A percentile compares a stretch with the other conserved stretches of the same genome.
phyloP scores from a whole-genome alignment of 1,140 invertebrate genomes.

The Nasonia vitripennis region DNA sequence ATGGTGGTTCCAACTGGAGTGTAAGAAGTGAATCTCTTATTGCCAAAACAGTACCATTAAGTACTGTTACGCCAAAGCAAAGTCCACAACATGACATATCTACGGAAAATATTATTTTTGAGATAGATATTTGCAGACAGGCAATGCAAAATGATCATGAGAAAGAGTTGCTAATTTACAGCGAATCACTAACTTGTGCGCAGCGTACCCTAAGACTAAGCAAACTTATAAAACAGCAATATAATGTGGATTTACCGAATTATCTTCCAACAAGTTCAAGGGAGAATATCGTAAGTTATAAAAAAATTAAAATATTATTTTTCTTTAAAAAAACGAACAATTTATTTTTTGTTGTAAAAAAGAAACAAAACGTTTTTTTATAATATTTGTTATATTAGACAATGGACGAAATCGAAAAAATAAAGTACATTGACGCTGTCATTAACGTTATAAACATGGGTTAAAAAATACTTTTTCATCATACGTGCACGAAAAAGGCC shows the following conservation, averaged over 20 bases:
- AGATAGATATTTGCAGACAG: slow-evolving; percentile 52
- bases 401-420: too few relatives aligned
- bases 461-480: too few relatives aligned
- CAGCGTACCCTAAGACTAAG: slow-evolving; percentile 81
- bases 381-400: too few relatives aligned
- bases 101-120: slow-evolving; percentile 69
- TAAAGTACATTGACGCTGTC: too few relatives aligned
- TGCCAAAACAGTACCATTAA: slow-evolving; percentile 81
- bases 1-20: slow-evolving; percentile 81
- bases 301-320: too few relatives aligned
- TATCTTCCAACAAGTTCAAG: slow-evolving; percentile 51
- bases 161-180: slow-evolving; percentile 18
- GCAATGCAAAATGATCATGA: slow-evolving; percentile 47
- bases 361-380: too few relatives aligned
- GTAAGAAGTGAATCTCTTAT: slow-evolving; percentile 81
- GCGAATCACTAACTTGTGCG: slow-evolving; percentile 76
- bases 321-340: too few relatives aligned
- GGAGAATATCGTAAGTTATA: slow-evolving; percentile 57
- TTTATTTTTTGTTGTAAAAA: too few relatives aligned
- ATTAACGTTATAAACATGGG: too few relatives aligned
- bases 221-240: slow-evolving; percentile 77
- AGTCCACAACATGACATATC: slow-evolving; percentile 65
- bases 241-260: slow-evolving; percentile 55
- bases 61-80: slow-evolving; percentile 79
- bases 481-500: too few relatives aligned